Base-by-base conservation (phyloP, 2,113 vertebrate species). In the Enhydra lutris region DNA sequence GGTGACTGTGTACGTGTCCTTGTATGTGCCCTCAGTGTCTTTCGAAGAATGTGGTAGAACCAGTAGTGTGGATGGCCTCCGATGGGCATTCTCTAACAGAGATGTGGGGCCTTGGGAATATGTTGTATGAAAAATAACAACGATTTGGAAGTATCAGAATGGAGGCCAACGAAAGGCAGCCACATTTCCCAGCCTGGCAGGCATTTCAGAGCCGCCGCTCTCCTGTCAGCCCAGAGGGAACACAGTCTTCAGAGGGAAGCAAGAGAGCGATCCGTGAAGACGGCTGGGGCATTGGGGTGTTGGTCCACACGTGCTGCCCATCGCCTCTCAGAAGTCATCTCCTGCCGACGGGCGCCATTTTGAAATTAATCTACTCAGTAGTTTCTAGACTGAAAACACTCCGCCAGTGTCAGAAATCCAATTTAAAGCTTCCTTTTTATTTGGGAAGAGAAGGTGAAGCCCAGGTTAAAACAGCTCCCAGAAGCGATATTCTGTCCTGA, bases 361-460 rank as follows among this genome's bases (percentile, higher is more conserved):
- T 93, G 57, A 82, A 90, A 81, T 91, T 91, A 93, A 95, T 95
- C 71, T 81, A 31, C 73, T 95, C 94, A 81, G 80, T 93, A 92
- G 65, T 78, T 91, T 94, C 84, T 65, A 88, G 78, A 79, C 76
- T 23, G 42, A 89, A 65, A 83, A 82, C 67, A 81, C 55, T 96
- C 65, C 55, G 86, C 20, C 95, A n/a, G 17, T 86, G 31, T 97
- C 98, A 96, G 71, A 98, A 97, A 86, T 97, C 86, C 71, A 91
- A 31, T 95, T 91, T 89, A 24, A 97, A 92, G 94, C 89, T 85
- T 36, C 6, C 79, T 93, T 94, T 90, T 84, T 34, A 96, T 97
- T 95, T 96, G 97, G 94, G 47, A 50, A 71, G 93, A 76, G 90
- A 98, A 92, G 94, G 91, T 93, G 50, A 96, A 97, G 83, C 20